Conservation (phyloP, 2,113 vertebrate genomes). For the Eulacestoma nigropectus region DNA sequence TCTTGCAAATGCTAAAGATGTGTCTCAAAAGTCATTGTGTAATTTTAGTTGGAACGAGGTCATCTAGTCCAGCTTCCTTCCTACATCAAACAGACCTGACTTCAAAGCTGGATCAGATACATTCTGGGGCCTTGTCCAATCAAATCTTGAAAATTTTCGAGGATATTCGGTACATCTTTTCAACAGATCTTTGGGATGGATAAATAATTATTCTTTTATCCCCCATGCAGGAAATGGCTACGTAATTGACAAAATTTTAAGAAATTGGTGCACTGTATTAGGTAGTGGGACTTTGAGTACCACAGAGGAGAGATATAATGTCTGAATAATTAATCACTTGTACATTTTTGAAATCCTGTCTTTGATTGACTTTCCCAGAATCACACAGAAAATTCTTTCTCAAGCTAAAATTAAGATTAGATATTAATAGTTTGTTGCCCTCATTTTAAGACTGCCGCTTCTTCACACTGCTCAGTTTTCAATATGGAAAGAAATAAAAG, state of each 20-base stretch:
- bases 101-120: not conserved
- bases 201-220: not conserved
- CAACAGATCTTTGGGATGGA: not conserved
- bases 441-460: not conserved
- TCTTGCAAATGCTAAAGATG: not conserved
- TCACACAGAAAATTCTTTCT: not conserved
- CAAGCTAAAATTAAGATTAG: not conserved
- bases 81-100: not conserved
- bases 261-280: not conserved
- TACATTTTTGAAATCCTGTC: not conserved
- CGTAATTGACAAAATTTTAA: not conserved
- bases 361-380: not conserved
- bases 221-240: not conserved
- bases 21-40: not conserved
- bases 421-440: not conserved
- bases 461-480: not conserved
- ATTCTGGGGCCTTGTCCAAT: not conserved
- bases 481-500: not conserved
- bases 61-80: not conserved
- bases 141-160: not conserved
- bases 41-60: not conserved
- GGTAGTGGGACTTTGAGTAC: not conserved
- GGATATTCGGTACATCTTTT: not conserved
- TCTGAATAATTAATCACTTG: not conserved
- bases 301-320: not conserved